Percentiles rank a stretch among this genome's conserved stretches.
Conservation (phyloP, 2,888 invertebrate genomes). For the Lasius fuliginosus region DNA sequence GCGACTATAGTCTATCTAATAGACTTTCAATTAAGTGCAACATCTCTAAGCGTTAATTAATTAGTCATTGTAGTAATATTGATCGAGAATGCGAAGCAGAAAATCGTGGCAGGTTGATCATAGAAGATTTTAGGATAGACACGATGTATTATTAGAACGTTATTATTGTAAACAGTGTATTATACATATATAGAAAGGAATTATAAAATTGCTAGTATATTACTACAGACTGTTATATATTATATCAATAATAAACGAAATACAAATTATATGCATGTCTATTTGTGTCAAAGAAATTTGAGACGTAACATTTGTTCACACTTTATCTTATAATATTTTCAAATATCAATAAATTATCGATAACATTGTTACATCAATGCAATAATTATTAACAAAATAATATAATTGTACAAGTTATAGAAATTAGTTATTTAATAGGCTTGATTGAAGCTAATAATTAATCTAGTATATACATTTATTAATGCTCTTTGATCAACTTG, state of each 20-base stretch:
- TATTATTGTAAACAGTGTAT: not conserved
- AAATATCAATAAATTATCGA: not conserved
- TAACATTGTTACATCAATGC: not conserved
- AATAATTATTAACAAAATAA: not conserved
- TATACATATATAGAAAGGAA: not conserved
- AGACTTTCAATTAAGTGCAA: not conserved
- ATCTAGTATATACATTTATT: not conserved
- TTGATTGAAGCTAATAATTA: conserved; percentile 33
- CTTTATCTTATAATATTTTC: not conserved
- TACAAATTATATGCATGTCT: not conserved
- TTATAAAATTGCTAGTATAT: not conserved
- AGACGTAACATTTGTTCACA: not conserved
- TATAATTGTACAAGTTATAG: not conserved
- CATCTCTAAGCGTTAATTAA: not conserved
- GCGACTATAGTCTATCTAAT: not conserved
- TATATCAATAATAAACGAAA: not conserved
- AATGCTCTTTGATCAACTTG: not conserved
- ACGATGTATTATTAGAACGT: not conserved
- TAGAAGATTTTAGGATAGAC: not conserved
- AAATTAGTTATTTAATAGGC: not conserved
- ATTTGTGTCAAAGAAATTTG: not conserved
- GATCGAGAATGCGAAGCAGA: not conserved
- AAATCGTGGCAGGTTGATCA: not conserved
- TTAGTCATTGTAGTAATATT: not conserved
- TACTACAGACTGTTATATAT: not conserved